phyloP scores from a whole-genome alignment of 2,888 invertebrate genomes.

The Rhamnusium bicolor region DNA sequence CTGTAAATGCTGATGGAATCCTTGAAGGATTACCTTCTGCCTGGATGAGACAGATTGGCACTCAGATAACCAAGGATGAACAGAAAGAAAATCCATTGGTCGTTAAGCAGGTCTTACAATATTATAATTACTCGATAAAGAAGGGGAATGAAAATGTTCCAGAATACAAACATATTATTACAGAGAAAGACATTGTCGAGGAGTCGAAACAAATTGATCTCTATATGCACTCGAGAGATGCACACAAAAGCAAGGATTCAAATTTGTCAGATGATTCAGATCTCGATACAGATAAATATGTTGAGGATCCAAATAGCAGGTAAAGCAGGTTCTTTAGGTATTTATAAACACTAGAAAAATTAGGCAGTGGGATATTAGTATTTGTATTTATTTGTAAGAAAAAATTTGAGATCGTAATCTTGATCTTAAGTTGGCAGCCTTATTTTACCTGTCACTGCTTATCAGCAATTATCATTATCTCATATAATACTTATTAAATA shows the following conservation, averaged over 20 bases:
- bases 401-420: not conserved
- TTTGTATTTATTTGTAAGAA: not conserved
- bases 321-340: too few relatives aligned
- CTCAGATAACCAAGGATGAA: slow-evolving; percentile 89
- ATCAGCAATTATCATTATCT: slow-evolving; percentile 3
- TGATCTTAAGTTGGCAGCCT: not conserved
- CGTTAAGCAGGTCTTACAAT: slow-evolving; percentile 91
- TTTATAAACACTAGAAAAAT: too few relatives aligned
- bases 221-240: slow-evolving; percentile 81
- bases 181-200: slow-evolving; percentile 85
- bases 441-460: not conserved
- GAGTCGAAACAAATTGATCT: slow-evolving; percentile 89
- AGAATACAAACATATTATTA: slow-evolving; percentile 86
- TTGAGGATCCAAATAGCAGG: slow-evolving; percentile 17
- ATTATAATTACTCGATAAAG: slow-evolving; percentile 90
- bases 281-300: slow-evolving; percentile 38
- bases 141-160: slow-evolving; percentile 82
- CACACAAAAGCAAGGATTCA: slow-evolving; percentile 77
- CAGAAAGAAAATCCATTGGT: slow-evolving; percentile 93
- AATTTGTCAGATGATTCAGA: slow-evolving; percentile 51
- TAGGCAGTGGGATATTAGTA: too few relatives aligned
- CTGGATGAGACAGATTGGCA: slow-evolving; percentile 85
- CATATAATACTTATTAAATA: not conserved
- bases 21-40: slow-evolving; percentile 89
- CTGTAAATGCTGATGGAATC: slow-evolving; percentile 87